Evolutionary conservation across 2,113 vertebrate genomes (phyloP).

Genomic region (Meriones unguiculatus): DNA sequence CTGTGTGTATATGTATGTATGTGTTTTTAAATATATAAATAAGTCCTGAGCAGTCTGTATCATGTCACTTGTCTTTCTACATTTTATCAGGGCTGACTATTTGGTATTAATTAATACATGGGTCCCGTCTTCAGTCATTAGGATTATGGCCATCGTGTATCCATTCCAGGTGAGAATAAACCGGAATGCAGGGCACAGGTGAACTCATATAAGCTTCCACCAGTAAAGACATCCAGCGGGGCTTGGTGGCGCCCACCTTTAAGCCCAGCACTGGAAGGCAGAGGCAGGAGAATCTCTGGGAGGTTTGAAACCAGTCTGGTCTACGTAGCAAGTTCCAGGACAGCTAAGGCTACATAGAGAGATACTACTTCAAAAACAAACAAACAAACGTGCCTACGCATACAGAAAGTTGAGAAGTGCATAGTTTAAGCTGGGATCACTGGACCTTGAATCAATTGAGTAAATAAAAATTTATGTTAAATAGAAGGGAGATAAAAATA

Average conservation of each 20-base stretch:
- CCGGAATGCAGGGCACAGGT: neutral
- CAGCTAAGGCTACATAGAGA: neutral
- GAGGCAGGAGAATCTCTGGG: neutral
- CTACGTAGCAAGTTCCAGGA: neutral
- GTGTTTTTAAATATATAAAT: neutral
- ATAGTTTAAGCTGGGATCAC: neutral
- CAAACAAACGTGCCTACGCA: neutral
- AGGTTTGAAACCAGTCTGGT: neutral
- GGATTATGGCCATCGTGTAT: neutral
- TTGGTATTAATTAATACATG: neutral
- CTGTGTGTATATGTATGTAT: neutral
- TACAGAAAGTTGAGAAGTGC: neutral
- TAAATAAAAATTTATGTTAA: neutral
- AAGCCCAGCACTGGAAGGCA: neutral
- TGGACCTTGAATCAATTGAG: conserved; percentile 40
- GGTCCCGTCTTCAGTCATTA: neutral
- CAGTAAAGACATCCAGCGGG: neutral
- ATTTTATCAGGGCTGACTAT: neutral
- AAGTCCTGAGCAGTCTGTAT: neutral
- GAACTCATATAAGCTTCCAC: neutral
- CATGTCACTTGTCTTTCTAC: neutral
- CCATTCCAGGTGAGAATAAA: neutral
- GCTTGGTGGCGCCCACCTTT: neutral
- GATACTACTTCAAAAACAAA: neutral
- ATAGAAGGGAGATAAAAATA: neutral